Evolutionary conservation across 2,888 invertebrate species (phyloP), one percentile per base, ranked within the genome.

Genomic region (Margaritifera margaritifera): DNA sequence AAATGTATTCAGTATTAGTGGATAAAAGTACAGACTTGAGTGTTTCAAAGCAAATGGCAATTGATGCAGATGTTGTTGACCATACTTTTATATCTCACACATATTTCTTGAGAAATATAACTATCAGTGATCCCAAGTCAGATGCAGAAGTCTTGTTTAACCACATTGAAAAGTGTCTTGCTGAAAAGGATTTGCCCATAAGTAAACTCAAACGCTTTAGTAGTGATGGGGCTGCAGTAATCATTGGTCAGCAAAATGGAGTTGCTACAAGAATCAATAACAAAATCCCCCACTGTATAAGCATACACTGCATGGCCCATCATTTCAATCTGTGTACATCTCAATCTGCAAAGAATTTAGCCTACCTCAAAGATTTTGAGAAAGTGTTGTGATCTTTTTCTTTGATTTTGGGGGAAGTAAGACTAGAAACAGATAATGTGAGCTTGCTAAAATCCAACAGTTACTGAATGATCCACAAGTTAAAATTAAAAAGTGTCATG

Each of bases 301-400:
- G 27, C 5, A 53, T 69, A 4, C 69, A 69, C 56, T 69, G 65
- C 42, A 65, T 65, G 65, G 70, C 66, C 22, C 70, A 70, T 50
- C 24, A 63, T 4, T 55, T 70, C 8, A 66, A 66, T 25, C 25
- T 66, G 20, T 31, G 62, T 42, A 62, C 70, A 8, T 62, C 63
- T 25, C 58, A 70, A 62, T 66, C 70, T 2, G n/a, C 65, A 3
- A 63, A 52, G 52, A 63, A 61, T 53, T 61, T 69, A 52, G 51
- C 69, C 27, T 60, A 55, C 54, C 15, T 65, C 31, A 64, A 50
- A 56, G 61, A 64, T n/a, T 61, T 65, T 65, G 69, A 69, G 22
- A 24, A 42, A 57, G 22, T 27, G 4, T 60, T 65, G n/a, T 25
- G n/a, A 61, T 62, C 56, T 31, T 69, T 27, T 60, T 57, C 27